Evolutionary conservation across 2,797 vertebrate species (phyloP), one percentile per base, ranked within the genome.

Genomic region (Rhynchonycteris naso): DNA sequence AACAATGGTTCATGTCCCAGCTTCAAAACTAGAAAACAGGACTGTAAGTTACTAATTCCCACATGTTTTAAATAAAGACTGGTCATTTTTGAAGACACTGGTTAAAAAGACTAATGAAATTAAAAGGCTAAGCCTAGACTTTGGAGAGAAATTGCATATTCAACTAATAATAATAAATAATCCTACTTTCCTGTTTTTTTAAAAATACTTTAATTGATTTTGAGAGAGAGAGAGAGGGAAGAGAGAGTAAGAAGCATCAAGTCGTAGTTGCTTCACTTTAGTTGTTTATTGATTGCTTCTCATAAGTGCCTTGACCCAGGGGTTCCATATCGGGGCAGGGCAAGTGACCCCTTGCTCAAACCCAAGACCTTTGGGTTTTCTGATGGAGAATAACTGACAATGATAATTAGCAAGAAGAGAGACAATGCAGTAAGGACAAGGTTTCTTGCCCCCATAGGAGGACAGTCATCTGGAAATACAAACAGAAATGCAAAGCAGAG

Each of bases 361-460:
- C 43, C 43, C 43, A 1, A 43, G 43, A 43, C 5, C 43, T 43
- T 43, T 43, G 43, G 43, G 43, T 80, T 69, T 94, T 43, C 52
- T 80, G 75, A 91, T 35, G 78, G 56, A 94, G 76, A 88, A 96
- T 94, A 88, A 35, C 18, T 68, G 74, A 87, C 47, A 74, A 65
- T 75, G n/a, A 90, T 95, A 88, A 92, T 91, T 79, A 88, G 10
- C n/a, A 52, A 47, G n/a, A 80, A 91, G 85, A 80, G 74, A 75
- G 84, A 78, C 1, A n/a, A 65, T 12, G 4, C n/a, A 65, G 1
- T 63, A 90, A 88, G 8, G 80, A 86, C 9, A 38, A 52, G 4
- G 7, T 4, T 71, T 78, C 54, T 63, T 79, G 38, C 52, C 33
- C 22, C 30, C 52, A 90, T 52, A 21, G 86, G 82, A 93, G 47